A percentile compares a stretch with the other conserved stretches of the same genome.
Conservation (phyloP, 2,113 vertebrate species). For the Cynopterus brachyotis region DNA sequence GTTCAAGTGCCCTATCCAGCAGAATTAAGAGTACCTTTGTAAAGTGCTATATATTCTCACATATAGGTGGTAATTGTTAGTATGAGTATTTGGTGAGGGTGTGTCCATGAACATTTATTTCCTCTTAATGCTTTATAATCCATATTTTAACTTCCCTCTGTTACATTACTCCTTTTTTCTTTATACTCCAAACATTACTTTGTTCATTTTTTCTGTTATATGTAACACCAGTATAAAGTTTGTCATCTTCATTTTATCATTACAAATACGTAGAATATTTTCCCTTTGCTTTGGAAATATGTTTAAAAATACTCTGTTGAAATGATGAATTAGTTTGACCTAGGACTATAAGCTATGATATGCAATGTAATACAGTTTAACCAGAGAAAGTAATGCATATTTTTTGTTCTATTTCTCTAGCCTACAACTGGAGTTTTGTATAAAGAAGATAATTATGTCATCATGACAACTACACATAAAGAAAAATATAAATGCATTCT, state of each 20-base stretch:
- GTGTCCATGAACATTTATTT: neutral
- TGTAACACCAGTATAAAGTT: neutral
- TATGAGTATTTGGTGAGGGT: neutral
- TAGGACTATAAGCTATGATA: neutral
- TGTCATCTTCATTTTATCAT: constrained; percentile 7
- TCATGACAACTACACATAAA: constrained; percentile 97
- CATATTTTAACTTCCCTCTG: neutral
- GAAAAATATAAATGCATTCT: constrained; percentile 98
- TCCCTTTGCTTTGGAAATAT: constrained; percentile 5
- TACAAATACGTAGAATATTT: constrained; percentile 4
- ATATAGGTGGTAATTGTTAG: neutral
- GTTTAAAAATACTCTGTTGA: constrained; percentile 12
- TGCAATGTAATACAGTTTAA: neutral
- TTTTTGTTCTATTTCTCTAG: constrained; percentile 80
- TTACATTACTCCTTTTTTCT: constrained; percentile 10
- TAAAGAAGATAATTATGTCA: constrained; percentile 96
- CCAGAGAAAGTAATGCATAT: constrained; percentile 12
- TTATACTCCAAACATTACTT: neutral
- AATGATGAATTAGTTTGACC: constrained; percentile 28
- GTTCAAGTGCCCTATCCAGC: neutral
- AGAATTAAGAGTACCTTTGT: neutral
- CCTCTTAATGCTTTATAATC: neutral
- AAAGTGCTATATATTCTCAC: neutral
- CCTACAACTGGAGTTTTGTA: constrained; percentile 92
- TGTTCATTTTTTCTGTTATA: neutral